Base-by-base conservation (phyloP, 2,797 vertebrate species). In the Syncerus caffer region DNA sequence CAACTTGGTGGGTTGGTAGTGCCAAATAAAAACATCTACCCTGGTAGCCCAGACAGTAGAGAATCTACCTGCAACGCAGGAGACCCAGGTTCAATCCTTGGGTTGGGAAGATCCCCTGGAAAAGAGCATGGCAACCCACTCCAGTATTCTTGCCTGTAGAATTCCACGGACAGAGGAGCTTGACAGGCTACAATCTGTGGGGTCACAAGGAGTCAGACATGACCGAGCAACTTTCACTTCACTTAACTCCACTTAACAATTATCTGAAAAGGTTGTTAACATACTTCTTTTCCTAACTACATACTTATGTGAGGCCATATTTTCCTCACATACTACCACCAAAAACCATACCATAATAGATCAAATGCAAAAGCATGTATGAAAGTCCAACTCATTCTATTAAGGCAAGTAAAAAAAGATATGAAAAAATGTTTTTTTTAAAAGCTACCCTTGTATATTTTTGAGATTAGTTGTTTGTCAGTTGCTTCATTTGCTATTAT, bases 261-360 rank as follows among this genome's bases (percentile, higher is more conserved):
- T 82, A 74, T 31, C 71, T 92, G 38, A 92, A 96, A 96, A 50
- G 34, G 31, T 55, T 93, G 8, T 93, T 76, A 55, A 96, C 85
- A 85, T 82, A 74, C 17, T n/a, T 79, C 53, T 31, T 76, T 76
- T 96, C 51, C 64, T 91, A 92, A 67, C 29, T 71, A 17, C 7
- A 27, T 79, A 53, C 42, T 16, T 90, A 15, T 53, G 19, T 55
- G 62, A 93, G 58, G 45, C n/a, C 4, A 2, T 55, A 34, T 91
- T 74, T 90, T 80, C 67, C 71, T 82, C 27, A 64, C 38, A 42
- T 42, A 25, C 25, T 89, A 85, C 27, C 71, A 85, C 27, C 60
- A 58, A 91, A 85, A 83, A 94, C 57, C 38, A 58, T 31, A 42
- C 42, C 53, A 80, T 53, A 94, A 58, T 16, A 67, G 31, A 93